phyloP scores from a whole-genome alignment of 2,113 vertebrate genomes.

The Scortum barcoo region DNA sequence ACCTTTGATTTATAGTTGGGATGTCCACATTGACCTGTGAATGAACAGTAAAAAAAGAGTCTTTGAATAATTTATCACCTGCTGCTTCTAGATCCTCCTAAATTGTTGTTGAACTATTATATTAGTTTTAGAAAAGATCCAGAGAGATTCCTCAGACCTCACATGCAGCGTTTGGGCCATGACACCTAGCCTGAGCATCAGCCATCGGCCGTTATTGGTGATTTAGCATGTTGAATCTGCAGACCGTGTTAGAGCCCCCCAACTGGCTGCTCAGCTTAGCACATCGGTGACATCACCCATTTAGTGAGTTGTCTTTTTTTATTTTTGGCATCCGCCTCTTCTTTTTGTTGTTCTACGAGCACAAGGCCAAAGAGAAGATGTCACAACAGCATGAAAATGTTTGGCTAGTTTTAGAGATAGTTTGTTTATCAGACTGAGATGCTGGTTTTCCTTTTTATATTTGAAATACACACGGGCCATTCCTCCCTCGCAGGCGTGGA shows the following conservation, averaged over 20 bases:
- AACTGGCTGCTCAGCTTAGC: background rate
- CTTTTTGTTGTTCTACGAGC: background rate
- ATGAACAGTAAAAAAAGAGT: background rate
- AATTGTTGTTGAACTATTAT: background rate
- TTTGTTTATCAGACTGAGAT: background rate
- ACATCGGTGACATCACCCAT: slow-evolving; percentile 21
- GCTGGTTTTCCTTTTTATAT: background rate
- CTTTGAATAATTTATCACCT: background rate
- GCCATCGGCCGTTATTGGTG: background rate
- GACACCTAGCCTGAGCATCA: background rate
- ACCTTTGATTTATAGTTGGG: background rate
- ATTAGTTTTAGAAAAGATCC: background rate
- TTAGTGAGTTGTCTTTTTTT: slow-evolving; percentile 13
- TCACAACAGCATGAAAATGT: background rate
- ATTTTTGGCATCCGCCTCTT: slow-evolving; percentile 3
- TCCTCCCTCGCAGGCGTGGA: background rate
- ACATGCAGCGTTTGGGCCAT: background rate
- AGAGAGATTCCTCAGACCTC: background rate
- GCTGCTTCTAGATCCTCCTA: too few species aligned
- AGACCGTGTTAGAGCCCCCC: background rate
- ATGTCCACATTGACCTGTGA: background rate
- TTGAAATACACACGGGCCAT: background rate
- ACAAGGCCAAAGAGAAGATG: background rate
- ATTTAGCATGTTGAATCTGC: slow-evolving; percentile 37
- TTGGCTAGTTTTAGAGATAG: background rate